Evolutionary conservation across 2,797 vertebrate species (phyloP).

Genomic region (Chelonia mydas): DNA sequence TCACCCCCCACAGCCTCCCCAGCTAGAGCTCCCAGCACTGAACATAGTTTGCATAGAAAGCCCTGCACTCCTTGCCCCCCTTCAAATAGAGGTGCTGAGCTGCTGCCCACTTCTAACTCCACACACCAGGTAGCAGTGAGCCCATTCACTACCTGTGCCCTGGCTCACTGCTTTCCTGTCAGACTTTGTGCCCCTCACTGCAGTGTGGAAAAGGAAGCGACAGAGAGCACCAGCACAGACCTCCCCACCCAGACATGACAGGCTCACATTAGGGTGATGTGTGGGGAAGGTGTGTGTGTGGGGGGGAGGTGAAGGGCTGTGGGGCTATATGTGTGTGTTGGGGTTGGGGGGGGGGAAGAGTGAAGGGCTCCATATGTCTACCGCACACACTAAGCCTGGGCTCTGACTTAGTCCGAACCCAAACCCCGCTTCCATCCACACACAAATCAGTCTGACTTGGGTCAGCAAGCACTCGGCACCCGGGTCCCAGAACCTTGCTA

Average conservation of each 20-base stretch:
- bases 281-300: background rate
- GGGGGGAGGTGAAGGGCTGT: background rate
- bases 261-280: background rate
- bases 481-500: background rate
- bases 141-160: background rate
- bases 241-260: background rate
- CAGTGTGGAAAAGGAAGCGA: background rate
- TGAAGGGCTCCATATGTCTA: background rate
- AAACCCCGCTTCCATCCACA: background rate
- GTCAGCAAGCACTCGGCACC: background rate
- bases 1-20: background rate
- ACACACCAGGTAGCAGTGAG: background rate
- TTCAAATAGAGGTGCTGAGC: no score
- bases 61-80: background rate
- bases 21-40: background rate
- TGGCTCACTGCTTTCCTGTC: background rate
- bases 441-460: background rate
- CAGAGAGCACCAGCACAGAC: background rate
- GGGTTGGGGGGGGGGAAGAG: no score
- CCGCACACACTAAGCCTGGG: background rate
- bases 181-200: background rate
- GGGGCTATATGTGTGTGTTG: background rate
- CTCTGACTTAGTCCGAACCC: background rate
- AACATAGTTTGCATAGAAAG: background rate
- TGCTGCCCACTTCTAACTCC: background rate